Evolutionary conservation across 2,888 invertebrate genomes (phyloP).

Genomic region (Sinhomidia bicolor): DNA sequence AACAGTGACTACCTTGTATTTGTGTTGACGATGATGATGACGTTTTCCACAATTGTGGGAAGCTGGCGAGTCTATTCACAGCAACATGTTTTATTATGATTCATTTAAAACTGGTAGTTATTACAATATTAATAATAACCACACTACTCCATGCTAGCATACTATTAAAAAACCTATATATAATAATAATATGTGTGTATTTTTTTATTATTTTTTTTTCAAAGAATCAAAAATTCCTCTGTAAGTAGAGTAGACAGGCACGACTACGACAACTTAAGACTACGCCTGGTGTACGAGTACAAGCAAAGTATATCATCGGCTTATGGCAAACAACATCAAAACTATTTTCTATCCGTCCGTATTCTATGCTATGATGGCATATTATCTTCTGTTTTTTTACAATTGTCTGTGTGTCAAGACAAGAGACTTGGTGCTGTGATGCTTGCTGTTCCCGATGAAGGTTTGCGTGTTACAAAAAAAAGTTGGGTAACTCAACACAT

Average conservation of each 20-base stretch:
- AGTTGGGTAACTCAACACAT: neutral
- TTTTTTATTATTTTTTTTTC: neutral
- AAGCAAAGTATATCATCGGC: neutral
- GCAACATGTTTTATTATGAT: slow-evolving; percentile 28
- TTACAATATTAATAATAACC: neutral
- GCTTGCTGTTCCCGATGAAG: neutral
- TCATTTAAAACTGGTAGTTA: slow-evolving; percentile 12
- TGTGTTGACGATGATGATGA: slow-evolving; percentile 3
- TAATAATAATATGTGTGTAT: neutral
- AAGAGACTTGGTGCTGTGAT: neutral
- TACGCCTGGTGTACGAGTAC: neutral
- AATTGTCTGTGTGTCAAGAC: neutral
- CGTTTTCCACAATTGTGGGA: neutral
- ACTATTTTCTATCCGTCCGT: neutral
- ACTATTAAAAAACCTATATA: neutral
- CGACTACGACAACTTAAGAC: neutral
- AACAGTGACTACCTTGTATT: too few species aligned
- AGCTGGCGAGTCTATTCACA: slow-evolving; percentile 11
- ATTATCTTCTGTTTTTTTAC: neutral
- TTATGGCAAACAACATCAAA: too few species aligned
- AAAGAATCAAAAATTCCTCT: neutral
- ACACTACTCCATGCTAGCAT: neutral
- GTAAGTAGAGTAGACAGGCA: neutral
- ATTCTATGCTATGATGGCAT: neutral
- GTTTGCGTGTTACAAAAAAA: slow-evolving; percentile 13